phyloP scores from a whole-genome alignment of 2,797 vertebrate species.

The Emys orbicularis region DNA sequence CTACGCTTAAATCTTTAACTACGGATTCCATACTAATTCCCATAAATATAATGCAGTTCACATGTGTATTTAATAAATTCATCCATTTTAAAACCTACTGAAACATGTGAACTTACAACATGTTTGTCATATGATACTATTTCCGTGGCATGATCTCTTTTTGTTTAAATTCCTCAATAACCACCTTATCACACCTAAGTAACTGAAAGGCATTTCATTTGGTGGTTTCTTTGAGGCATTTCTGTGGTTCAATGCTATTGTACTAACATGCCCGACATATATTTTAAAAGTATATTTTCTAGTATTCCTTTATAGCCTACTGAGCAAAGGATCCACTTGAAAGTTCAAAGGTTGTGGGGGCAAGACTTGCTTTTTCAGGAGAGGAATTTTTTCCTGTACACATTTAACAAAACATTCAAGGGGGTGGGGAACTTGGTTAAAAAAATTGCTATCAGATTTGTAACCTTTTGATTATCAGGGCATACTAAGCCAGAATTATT shows the following conservation, averaged over 20 bases:
- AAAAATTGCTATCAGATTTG: neutral
- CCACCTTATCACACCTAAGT: constrained; percentile 2
- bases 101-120: neutral
- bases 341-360: neutral
- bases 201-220: constrained; percentile 15
- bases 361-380: neutral
- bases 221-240: neutral
- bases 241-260: neutral
- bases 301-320: neutral
- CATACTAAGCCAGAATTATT: neutral
- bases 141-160: constrained; percentile 22
- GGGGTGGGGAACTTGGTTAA: neutral
- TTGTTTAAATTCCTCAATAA: neutral
- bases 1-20: constrained; percentile 45
- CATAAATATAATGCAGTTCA: constrained; percentile 43
- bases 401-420: neutral
- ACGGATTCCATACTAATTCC: constrained; percentile 33
- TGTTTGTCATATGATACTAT: constrained; percentile 28
- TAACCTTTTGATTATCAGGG: constrained; percentile 10
- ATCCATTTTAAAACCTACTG: constrained; percentile 51
- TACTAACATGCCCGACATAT: neutral
- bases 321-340: neutral
- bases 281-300: neutral
- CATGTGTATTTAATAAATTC: constrained; percentile 46
- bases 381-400: neutral